Evolutionary conservation across 2,113 vertebrate species (phyloP), one percentile per base, ranked within the genome.

Genomic region (Bostrychus sinensis): DNA sequence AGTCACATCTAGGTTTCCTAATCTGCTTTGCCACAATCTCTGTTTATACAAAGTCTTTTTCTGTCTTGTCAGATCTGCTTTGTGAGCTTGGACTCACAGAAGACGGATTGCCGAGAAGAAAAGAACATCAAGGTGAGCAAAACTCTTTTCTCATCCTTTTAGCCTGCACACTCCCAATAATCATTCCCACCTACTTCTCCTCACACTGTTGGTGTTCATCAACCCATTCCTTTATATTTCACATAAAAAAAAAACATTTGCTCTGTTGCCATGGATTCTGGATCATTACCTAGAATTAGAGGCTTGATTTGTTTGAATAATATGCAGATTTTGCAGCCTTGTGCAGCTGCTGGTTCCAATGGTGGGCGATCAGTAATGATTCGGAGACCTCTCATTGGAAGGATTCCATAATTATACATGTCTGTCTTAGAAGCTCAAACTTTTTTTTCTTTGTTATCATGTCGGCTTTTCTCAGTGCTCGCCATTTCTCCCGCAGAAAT

Each of bases 61-160:
- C 43, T 73, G 11, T 89, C 25, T 78, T 45, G 10, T 67, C 86
- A 99, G 97, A 93, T 99, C 71, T 98, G 95, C 88, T 99, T 98
- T 84, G 94, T 98, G 70, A 98, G 94, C 80, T 83, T 97, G 80
- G 94, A 95, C 73, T 91, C 89, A 51, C 89, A 84, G 70, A 93
- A 91, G 72, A 86, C 87, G 46, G 91, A 93, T 5, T 82, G 77
- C 60, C 91, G 68, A 0, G 83, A 94, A 5, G 94, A 94, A 85
- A 95, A 91, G 94, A 94, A 91, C 88, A 9, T 60, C 5, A 76
- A 92, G 89, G 91, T 92, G 58, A 81, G 88, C 42, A 38, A 10
- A 61, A 23, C 41, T 28, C 23, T 53, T 17, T 4, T 46, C 3
- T 22, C 1, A 1, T 71, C 25, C n/a, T 10, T 7, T 61, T 2